phyloP scores from a whole-genome alignment of 2,113 vertebrate species.

The Saguinus imperator region DNA sequence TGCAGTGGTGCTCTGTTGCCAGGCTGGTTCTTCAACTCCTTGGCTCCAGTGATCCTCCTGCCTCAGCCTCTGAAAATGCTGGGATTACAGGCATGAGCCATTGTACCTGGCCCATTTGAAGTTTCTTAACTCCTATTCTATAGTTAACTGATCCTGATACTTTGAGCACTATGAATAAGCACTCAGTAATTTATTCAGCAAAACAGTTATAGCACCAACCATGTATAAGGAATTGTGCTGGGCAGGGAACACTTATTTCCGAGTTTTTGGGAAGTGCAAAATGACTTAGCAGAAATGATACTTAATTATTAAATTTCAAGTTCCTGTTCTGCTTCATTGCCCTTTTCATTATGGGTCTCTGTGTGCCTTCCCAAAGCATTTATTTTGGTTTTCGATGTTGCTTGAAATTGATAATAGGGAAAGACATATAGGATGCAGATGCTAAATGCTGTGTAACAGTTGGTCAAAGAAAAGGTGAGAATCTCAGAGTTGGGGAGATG shows the following conservation, averaged over 20 bases:
- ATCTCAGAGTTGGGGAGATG: neutral
- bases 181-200: neutral
- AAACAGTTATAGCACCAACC: neutral
- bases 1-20: no score
- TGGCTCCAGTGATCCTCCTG: no score
- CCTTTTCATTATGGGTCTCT: neutral
- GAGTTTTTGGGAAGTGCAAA: conserved; percentile 20
- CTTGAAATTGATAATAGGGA: neutral
- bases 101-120: neutral
- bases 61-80: no score
- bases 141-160: neutral
- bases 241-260: neutral
- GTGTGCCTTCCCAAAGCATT: neutral
- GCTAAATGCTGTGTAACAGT: neutral
- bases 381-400: neutral
- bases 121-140: neutral
- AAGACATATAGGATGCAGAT: neutral
- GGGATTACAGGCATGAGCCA: no score
- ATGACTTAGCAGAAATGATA: neutral
- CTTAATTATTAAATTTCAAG: neutral
- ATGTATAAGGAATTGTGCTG: neutral
- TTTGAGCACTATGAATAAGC: conserved; percentile 18
- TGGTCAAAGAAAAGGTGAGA: neutral
- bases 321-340: neutral
- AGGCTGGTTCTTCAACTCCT: no score